Base-by-base conservation (phyloP, 2,113 vertebrate species). In the Tragelaphus imberbis region DNA sequence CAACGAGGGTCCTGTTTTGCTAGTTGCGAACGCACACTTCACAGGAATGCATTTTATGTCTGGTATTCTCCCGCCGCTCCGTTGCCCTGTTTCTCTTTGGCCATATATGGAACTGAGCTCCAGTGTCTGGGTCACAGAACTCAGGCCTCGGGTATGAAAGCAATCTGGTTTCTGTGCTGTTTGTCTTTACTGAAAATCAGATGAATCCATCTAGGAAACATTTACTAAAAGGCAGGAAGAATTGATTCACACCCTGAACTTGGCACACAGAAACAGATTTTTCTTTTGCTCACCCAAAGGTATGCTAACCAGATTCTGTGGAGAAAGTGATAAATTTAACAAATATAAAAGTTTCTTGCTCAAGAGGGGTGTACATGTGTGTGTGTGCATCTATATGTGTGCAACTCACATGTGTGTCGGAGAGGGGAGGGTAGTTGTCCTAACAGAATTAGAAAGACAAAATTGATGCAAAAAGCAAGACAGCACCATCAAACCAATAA, bases 141-240 rank as follows among this genome's bases (percentile, higher is more conserved):
- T 10, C 97, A 95, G 97, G 1, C 0, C 97, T 93, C 0, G 95
- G 55, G 10, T 97, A 97, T 97, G 97, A 98, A 95, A 1, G 47
- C 82, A 51, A 97, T 16, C 75, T 68, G 93, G 92, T 97, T 93
- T 97, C 98, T 16, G 82, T 84, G 95, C 75, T 97, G 98, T 98
- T 99, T 98, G 96, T 98, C 98, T 98, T 99, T 98, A 98, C 98
- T 99, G 99, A 98, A 99, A 99, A 98, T 97, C 96, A 47, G 81
- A 97, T 96, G 96, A 97, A 97, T 97, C 92, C 97, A 98, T 98
- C 99, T 96, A 99, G 98, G 98, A 99, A 99, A 98, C 90, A 61
- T 65, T 93, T 44, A 61, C 95, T 51, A 6, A n/a, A 92, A 27
- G 2, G 53, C 80, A 30, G 51, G 53, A 63, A 95, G 59, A 97